Evolutionary conservation across 1,140 invertebrate genomes (phyloP).

Genomic region (Mizuhopecten yessoensis): DNA sequence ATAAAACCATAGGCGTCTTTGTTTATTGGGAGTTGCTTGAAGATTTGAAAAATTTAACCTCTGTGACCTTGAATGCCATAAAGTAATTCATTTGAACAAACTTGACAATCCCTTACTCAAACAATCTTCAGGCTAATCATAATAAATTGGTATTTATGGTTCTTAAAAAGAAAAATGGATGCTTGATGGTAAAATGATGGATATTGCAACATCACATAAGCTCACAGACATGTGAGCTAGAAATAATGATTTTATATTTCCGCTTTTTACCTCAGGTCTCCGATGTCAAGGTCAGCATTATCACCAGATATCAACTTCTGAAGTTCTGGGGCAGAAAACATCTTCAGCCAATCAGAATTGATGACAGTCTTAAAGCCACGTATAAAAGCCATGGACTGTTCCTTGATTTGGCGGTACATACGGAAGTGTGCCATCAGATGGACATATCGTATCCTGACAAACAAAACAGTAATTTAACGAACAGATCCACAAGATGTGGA

Average conservation of each 20-base stretch:
- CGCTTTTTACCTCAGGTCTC: slow-evolving; percentile 89
- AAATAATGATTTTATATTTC: no score
- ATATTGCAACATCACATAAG: not conserved
- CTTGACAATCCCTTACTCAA: no score
- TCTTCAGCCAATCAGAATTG: slow-evolving; percentile 95
- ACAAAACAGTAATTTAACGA: slow-evolving; percentile 79
- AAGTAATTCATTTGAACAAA: no score
- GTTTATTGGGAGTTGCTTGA: no score
- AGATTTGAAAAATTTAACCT: no score
- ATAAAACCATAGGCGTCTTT: no score
- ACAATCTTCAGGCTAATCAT: no score
- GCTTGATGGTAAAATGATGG: not conserved
- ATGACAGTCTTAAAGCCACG: slow-evolving; percentile 98
- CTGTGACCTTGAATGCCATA: no score
- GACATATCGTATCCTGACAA: slow-evolving; percentile 95
- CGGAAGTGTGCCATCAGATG: slow-evolving; percentile 99
- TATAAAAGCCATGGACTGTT: slow-evolving; percentile 98
- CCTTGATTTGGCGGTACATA: slow-evolving; percentile 94
- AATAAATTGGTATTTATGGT: no score
- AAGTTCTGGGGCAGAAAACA: slow-evolving; percentile 98
- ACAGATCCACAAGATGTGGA: no score
- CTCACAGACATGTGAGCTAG: no score
- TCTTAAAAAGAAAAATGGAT: no score
- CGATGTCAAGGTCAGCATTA: slow-evolving; percentile 89
- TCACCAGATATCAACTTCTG: slow-evolving; percentile 85